phyloP scores from a whole-genome alignment of 1,140 invertebrate genomes.

The Phocides pigmalion region DNA sequence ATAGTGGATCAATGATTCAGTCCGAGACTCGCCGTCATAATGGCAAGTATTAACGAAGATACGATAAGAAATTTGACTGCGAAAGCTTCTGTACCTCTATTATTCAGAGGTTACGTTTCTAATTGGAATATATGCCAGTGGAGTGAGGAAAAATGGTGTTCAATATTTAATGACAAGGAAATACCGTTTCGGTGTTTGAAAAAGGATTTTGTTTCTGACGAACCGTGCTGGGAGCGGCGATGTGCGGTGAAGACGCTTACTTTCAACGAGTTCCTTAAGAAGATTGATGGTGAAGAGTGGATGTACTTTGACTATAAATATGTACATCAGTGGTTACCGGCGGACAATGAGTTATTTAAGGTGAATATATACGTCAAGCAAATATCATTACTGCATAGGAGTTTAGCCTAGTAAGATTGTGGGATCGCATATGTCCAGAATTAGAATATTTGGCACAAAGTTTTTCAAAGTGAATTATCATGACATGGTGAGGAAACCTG shows the following conservation, averaged over 20 bases:
- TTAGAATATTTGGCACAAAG: no score
- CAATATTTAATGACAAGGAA: conserved; percentile 70
- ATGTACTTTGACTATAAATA: conserved; percentile 95
- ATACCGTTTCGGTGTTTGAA: conserved; percentile 78
- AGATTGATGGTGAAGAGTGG: conserved; percentile 83
- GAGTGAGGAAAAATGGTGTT: conserved; percentile 79
- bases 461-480: no score
- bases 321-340: conserved; percentile 88
- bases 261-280: conserved; percentile 86
- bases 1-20: no score
- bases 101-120: conserved; percentile 59
- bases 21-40: no score
- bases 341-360: conserved; percentile 85
- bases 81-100: conserved; percentile 56
- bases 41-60: conserved; percentile 55
- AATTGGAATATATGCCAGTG: conserved; percentile 73
- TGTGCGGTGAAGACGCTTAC: conserved; percentile 84
- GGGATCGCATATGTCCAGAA: no score
- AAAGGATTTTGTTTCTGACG: conserved; percentile 69
- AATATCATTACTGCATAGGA: no score
- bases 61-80: conserved; percentile 51
- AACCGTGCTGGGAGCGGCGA: conserved; percentile 91
- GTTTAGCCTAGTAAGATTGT: no score
- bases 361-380: conserved; percentile 53
- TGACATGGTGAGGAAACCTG: no score